Evolutionary conservation across 2,113 vertebrate genomes (phyloP).

Genomic region (Myotis lucifugus): DNA sequence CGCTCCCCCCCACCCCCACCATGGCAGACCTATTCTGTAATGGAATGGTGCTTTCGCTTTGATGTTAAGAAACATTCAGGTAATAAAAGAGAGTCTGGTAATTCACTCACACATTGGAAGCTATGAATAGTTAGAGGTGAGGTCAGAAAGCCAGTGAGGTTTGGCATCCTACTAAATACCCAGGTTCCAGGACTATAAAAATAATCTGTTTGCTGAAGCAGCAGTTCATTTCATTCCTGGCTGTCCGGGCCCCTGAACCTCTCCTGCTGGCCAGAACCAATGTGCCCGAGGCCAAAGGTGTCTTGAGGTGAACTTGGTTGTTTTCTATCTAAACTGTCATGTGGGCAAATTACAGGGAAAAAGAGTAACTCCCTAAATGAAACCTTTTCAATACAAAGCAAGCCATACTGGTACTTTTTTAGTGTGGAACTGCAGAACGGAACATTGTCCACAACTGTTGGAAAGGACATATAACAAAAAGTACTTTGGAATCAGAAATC

Average conservation of each 20-base stretch:
- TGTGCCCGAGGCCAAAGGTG: slow-evolving; percentile 31
- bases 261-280: slow-evolving; percentile 5
- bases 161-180: slow-evolving; percentile 61
- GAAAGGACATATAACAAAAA: not conserved
- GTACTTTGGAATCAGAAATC: not conserved
- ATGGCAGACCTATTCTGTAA: not conserved
- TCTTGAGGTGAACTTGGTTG: not conserved
- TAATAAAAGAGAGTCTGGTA: not conserved
- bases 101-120: not conserved
- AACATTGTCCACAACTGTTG: not conserved
- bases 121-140: slow-evolving; percentile 36
- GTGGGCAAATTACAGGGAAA: slow-evolving; percentile 4
- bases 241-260: slow-evolving; percentile 7
- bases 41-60: not conserved
- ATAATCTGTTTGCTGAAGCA: slow-evolving; percentile 58
- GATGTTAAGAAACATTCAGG: not conserved
- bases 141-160: slow-evolving; percentile 15
- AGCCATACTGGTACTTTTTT: not conserved
- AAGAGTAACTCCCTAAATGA: not conserved
- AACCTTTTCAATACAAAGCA: not conserved
- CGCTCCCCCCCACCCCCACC: rapidly evolving
- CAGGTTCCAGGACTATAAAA: slow-evolving; percentile 33
- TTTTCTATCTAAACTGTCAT: slow-evolving; percentile 22
- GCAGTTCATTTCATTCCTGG: slow-evolving; percentile 33
- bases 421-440: not conserved